phyloP scores from a whole-genome alignment of 2,113 vertebrate genomes.

The Hyperopisus bebe region DNA sequence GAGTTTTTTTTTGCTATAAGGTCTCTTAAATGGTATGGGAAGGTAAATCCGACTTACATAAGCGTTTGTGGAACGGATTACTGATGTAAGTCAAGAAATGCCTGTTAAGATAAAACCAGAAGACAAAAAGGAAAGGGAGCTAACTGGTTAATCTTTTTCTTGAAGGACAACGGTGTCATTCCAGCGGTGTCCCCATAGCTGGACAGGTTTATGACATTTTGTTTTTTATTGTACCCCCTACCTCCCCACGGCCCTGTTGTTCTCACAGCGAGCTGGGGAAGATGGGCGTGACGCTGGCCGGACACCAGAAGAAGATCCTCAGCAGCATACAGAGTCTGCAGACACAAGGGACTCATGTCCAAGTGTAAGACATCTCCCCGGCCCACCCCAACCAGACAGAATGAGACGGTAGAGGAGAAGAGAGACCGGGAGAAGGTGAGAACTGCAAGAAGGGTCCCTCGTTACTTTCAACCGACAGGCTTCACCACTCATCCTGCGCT shows the following conservation, averaged over 20 bases:
- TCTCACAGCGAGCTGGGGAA: constrained; percentile 82
- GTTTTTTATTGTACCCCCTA: not conserved
- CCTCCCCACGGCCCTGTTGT: not conserved
- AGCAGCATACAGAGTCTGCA: constrained; percentile 87
- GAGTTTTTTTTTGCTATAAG: not conserved
- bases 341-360: constrained; percentile 53
- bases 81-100: not conserved
- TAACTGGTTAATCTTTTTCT: not conserved
- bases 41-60: not conserved
- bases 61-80: not conserved
- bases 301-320: constrained; percentile 98
- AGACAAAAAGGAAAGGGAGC: not conserved
- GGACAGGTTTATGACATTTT: not conserved
- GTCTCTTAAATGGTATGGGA: not conserved
- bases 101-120: not conserved
- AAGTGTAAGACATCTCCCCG: constrained; percentile 31
- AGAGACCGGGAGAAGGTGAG: constrained; percentile 10
- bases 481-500: constrained; percentile 38
- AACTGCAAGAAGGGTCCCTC: constrained; percentile 10
- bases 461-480: constrained; percentile 40
- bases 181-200: not conserved
- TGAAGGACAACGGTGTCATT: not conserved
- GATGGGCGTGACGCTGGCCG: constrained; percentile 88
- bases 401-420: constrained; percentile 3
- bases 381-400: not conserved